Conservation (phyloP, 2,797 vertebrate genomes). For the Alosa sapidissima region DNA sequence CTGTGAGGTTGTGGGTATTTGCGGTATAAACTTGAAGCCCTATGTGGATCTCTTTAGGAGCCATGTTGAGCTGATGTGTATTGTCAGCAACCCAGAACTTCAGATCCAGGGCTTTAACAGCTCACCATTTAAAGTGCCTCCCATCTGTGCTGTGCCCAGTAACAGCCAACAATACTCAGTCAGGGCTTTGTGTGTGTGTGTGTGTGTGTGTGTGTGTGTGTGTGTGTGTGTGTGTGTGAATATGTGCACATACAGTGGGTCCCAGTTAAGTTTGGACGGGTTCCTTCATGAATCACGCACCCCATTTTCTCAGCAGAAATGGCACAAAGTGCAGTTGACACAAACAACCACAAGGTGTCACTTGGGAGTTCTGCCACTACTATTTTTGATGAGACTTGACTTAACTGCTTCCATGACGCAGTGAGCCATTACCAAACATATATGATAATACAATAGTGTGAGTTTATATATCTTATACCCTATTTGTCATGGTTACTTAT, state of each 20-base stretch:
- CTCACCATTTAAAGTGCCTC: neutral
- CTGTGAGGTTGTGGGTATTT: neutral
- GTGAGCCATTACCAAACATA: too few species aligned
- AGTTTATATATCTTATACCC: too few species aligned
- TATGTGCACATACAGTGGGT: neutral
- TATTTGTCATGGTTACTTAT: too few species aligned
- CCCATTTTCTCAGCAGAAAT: too few species aligned
- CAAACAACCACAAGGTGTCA: too few species aligned
- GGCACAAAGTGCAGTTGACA: too few species aligned
- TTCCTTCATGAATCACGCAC: too few species aligned
- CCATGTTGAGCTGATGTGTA: neutral
- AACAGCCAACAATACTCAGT: neutral
- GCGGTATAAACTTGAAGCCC: neutral
- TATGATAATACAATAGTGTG: too few species aligned
- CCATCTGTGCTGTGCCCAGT: neutral
- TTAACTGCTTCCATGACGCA: too few species aligned
- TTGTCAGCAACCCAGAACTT: neutral
- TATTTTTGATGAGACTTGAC: too few species aligned
- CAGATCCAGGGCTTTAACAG: neutral
- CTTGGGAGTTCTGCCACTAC: too few species aligned
- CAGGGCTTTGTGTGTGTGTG: neutral
- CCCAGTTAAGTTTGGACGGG: too few species aligned
- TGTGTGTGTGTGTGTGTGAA: constrained; percentile 1
- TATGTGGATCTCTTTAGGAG: neutral
- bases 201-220: neutral